Evolutionary conservation across 2,113 vertebrate genomes (phyloP), one percentile per base, ranked within the genome.

Genomic region (Crotophaga sulcirostris): DNA sequence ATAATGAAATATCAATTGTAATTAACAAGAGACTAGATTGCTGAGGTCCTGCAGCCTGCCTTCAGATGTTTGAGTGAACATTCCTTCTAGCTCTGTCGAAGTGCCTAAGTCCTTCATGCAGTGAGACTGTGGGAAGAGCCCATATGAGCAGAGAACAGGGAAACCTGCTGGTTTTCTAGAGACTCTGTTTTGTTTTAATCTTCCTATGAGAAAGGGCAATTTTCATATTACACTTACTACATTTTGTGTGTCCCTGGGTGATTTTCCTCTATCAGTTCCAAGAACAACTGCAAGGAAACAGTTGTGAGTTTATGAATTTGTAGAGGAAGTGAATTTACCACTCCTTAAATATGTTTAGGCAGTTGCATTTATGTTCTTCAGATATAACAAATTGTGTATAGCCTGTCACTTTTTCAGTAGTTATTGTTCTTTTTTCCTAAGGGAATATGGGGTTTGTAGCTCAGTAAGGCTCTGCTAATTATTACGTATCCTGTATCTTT

Each of bases 191-290:
- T 90, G 23, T 51, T 95, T 90, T 81, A 77, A 33, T 72, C 62
- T 87, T 75, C 40, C 16, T n/a, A 77, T 23, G 64, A 90, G 60
- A 96, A 94, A 92, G 64, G 76, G 44, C 82, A 94, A 59, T 90
- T 94, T 95, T 95, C 69, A 38, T 94, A 74, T 80, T 88, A 69
- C 62, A 75, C 64, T 92, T 60, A 56, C 0, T 87, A 52, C n/a
- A 69, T 87, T 96, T 79, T 6, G 0, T 60, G 69, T 44, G 84
- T 77, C 79, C 79, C 94, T 88, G 75, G n/a, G 84, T 88, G 91
- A 83, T 90, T 95, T 90, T 94, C 87, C 81, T 94, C 77, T 87
- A 56, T 89, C 66, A 83, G 66, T 76, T 96, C 94, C 96, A 96
- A 87, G 85, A 94, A 79, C 69, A 90, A 93, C 74, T 84, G 58